Conservation (phyloP, 2,113 vertebrate species). For the Alethe castanea region DNA sequence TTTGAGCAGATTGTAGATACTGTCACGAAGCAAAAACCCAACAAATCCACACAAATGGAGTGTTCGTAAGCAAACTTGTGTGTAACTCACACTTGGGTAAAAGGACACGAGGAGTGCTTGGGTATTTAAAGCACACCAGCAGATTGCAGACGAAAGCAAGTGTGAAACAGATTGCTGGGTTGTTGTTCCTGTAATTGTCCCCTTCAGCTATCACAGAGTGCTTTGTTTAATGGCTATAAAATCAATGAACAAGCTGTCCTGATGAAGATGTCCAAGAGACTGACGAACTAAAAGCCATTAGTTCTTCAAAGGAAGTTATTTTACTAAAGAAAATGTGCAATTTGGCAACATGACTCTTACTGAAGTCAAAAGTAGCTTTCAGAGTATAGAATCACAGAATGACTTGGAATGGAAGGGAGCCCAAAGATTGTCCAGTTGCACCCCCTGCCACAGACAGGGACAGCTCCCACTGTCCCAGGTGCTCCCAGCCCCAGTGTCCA, state of each 20-base stretch:
- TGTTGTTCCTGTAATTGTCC: conserved; percentile 59
- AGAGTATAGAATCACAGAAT: background rate
- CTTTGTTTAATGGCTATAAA: conserved; percentile 58
- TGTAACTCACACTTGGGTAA: background rate
- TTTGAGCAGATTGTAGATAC: conserved; percentile 9
- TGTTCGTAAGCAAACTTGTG: background rate
- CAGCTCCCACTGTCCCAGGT: rapidly evolving
- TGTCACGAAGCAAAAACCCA: background rate
- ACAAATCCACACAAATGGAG: background rate
- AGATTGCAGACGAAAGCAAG: conserved; percentile 60
- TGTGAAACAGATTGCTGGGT: conserved; percentile 64
- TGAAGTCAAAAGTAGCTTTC: background rate
- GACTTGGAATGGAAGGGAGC: background rate
- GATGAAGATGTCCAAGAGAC: conserved; percentile 52
- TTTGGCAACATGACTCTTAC: background rate
- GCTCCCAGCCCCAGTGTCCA: background rate
- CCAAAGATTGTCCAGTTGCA: background rate
- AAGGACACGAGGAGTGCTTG: background rate
- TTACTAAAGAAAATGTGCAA: background rate
- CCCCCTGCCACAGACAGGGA: background rate
- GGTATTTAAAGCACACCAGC: conserved; percentile 45
- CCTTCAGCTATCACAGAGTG: conserved; percentile 58
- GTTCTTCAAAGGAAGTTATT: background rate
- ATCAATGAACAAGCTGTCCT: conserved; percentile 61
- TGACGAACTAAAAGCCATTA: background rate